A percentile compares a stretch with the other conserved stretches of the same genome.
These are phyloP conservation scores for Athalia circularis DNA, from an alignment of 2,888 invertebrate species.

Conservation along the genomic window DNA sequence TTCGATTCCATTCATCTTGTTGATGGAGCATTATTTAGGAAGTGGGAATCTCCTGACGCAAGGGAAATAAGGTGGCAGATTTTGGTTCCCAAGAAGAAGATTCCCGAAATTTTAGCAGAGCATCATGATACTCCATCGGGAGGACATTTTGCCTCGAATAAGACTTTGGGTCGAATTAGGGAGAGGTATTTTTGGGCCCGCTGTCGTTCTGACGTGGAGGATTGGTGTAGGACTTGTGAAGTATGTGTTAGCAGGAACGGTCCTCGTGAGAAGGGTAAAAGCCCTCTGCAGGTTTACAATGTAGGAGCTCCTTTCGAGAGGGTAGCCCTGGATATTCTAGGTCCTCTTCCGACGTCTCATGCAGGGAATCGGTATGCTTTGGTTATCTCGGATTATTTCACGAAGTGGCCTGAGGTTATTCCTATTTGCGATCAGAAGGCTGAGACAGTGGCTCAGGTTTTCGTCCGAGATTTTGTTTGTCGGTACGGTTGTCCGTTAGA, in stretches of 20 bases:
- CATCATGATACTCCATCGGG: slow-evolving; percentile 56
- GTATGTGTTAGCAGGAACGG: slow-evolving; percentile 54
- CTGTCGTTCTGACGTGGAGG: slow-evolving; percentile 50
- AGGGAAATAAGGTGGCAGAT: slow-evolving; percentile 31
- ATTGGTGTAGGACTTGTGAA: slow-evolving; percentile 56
- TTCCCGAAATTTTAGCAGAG: slow-evolving; percentile 50
- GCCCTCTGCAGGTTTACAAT: slow-evolving; percentile 53
- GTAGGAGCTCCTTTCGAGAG: slow-evolving; percentile 52
- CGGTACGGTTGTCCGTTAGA: slow-evolving; percentile 52
- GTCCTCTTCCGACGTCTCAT: slow-evolving; percentile 53
- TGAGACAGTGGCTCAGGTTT: slow-evolving; percentile 48
- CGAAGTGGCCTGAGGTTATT: slow-evolving; percentile 59
- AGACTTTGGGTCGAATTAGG: slow-evolving; percentile 55
- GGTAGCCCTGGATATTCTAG: slow-evolving; percentile 35
- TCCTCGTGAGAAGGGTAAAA: slow-evolving; percentile 46
- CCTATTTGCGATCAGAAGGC: slow-evolving; percentile 63
- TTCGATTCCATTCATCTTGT: slow-evolving; percentile 53
- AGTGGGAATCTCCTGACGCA: background rate
- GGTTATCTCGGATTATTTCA: slow-evolving; percentile 57
- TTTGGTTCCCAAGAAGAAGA: slow-evolving; percentile 47
- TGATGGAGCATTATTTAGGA: slow-evolving; percentile 47
- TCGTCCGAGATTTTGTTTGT: no score
- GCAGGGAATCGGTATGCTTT: slow-evolving; percentile 56
- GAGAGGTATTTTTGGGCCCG: slow-evolving; percentile 56
- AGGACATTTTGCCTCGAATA: slow-evolving; percentile 59